Base-by-base conservation (phyloP, 2,888 invertebrate species). In the Adela reaumurella region DNA sequence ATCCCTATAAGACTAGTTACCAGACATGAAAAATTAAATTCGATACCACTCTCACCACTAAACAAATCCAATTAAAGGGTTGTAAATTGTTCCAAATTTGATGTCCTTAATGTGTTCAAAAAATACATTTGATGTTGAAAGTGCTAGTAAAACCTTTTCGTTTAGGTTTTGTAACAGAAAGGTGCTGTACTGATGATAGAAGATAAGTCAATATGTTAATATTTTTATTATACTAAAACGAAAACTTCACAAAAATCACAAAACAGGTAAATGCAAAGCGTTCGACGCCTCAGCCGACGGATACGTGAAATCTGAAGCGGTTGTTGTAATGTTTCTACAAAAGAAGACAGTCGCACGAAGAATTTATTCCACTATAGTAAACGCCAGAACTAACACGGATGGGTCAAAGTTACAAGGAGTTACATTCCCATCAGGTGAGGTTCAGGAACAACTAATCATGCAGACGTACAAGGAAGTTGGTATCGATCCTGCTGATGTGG, bases 251-350 rank as follows among this genome's bases (percentile, higher is more conserved):
- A n/a, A n/a, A n/a, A n/a, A n/a, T n/a, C n/a, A n/a, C n/a, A n/a
- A n/a, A n/a, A 86, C 91, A 52, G 83, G 72, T 17, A 62, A 58
- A 45, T 35, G 94, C 73, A 92, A 90, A 68, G 89, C 92, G 1
- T 94, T 95, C 62, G 94, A 95, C 66, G 83, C 83, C 18, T 81
- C 87, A 18, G 93, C 90, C 45, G 86, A 87, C 56, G 92, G 93
- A 2, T 93, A 92, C 62, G 90, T 90, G 0, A 76, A 92, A 42
- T 84, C 90, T 50, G 93, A 93, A 68, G 89, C 89, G 0, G 84
- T 86, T n/a, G 87, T 86, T 0, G 85, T 84, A 0, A 70, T 92
- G 16, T 85, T 84, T 50, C 64, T 94, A 42, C 92, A 92, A 70
- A 89, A 86, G 56, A 77, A 85, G 0, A 83, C 72, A 54, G 70